Base-by-base conservation (phyloP, 2,888 invertebrate genomes). In the Epiblema foenella region DNA sequence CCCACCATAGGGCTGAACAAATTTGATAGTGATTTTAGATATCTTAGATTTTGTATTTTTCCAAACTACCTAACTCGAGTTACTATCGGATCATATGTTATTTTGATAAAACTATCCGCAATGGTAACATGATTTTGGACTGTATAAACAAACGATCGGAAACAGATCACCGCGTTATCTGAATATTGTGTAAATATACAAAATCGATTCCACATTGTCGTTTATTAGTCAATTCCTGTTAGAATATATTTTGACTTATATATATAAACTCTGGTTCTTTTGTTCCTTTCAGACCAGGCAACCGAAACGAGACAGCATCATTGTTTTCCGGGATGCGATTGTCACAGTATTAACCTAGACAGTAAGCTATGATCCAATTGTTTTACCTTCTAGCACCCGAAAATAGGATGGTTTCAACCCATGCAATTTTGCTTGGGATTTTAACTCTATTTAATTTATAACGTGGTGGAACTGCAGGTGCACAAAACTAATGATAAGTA, bases 241-340 rank as follows among this genome's bases (percentile, higher is more conserved):
- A 46, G 46, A 15, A 15, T 33, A 29, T 29, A 29, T 8, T 1
- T 7, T 5, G 7, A 33, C 33, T 7, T 0, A 33, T 3, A 33
- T 3, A 33, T 5, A 2, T 33, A 33, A 3, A 51, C 9, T 17
- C 10, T 18, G 51, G 7, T 18, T 51, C 17, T 51, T n/a, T 17
- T 17, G 8, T 24, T 5, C 5, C 73, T 46, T 64, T 3, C 64
- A 64, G 64, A 18, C 10, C 9, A 54, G 12, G 24, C 15, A 15
- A 77, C 79, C 3, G 77, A 77, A 12, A 60, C 69, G 1, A 75
- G 76, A 67, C 73, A 72, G 46, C 75, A 72, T 2, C 78, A 75
- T 17, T 87, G 85, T 67, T 77, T 79, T 2, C 85, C 88, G 20
- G 90, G 89, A 5, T 87, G 89, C 56, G 89, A 89, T 42, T 87